Evolutionary conservation across 2,888 invertebrate species (phyloP).

Genomic region (Neoitamus cyanurus): DNA sequence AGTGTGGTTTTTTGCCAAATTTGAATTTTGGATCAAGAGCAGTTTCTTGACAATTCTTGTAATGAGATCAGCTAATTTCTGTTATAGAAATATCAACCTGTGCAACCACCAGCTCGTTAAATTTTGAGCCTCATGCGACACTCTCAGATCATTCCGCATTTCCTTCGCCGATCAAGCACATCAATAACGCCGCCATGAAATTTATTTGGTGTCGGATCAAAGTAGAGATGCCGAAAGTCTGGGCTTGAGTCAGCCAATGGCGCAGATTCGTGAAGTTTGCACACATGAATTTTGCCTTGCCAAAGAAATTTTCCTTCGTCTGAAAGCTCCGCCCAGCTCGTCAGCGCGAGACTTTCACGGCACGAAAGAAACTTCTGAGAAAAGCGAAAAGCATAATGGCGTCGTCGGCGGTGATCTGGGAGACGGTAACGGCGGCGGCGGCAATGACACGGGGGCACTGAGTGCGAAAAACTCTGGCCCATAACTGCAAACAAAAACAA

Average conservation of each 20-base stretch:
- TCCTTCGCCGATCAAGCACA: not conserved
- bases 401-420: not conserved
- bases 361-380: not conserved
- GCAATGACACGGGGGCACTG: not conserved
- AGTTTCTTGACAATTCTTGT: not conserved
- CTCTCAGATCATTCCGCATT: not conserved
- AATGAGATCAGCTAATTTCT: not conserved
- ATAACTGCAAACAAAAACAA: slow-evolving; percentile 13
- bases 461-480: slow-evolving; percentile 32
- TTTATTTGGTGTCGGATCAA: not conserved
- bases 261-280: not conserved
- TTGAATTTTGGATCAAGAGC: not conserved
- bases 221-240: slow-evolving; percentile 2
- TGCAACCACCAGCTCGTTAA: too few species aligned
- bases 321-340: slow-evolving; percentile 22
- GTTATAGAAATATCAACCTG: too few species aligned
- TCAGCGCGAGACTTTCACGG: not conserved
- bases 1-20: too few species aligned
- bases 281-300: not conserved
- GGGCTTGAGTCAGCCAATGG: not conserved
- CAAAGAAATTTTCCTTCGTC: slow-evolving; percentile 6
- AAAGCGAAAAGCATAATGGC: slow-evolving; percentile 8
- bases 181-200: not conserved
- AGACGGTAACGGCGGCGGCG: not conserved
- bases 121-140: not conserved